Percentiles rank a stretch among this genome's conserved stretches.
These are phyloP conservation scores for Calcarius lapponicus DNA, from an alignment of 2,797 vertebrate species.

Conservation along the genomic window DNA sequence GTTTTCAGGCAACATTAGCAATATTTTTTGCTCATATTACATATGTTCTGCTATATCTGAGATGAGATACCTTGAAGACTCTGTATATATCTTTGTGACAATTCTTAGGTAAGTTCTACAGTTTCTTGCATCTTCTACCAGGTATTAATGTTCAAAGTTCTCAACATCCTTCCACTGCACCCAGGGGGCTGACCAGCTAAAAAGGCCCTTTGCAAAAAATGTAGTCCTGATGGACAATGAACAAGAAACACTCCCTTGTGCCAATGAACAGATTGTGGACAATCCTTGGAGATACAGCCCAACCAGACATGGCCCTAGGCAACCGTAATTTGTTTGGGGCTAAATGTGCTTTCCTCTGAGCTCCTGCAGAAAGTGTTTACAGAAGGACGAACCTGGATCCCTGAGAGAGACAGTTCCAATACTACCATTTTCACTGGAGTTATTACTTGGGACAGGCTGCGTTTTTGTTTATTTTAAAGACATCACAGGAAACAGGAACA, in stretches of 20 bases:
- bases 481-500: neutral
- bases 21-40: neutral
- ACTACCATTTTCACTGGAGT: neutral
- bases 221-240: neutral
- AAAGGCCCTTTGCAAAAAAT: neutral
- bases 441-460: neutral
- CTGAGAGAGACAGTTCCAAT: neutral
- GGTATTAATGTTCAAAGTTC: neutral
- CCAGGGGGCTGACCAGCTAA: accelerated
- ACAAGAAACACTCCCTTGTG: neutral
- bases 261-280: neutral
- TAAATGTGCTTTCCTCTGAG: neutral
- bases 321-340: neutral
- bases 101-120: neutral
- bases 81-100: neutral
- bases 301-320: neutral
- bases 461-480: neutral
- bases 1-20: neutral
- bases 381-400: neutral
- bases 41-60: neutral
- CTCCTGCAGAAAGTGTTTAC: neutral
- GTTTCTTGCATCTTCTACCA: neutral
- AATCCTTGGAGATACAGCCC: neutral
- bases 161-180: neutral
- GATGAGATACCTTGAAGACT: neutral